Conservation (phyloP, 2,888 invertebrate genomes). For the Hypercompe scribonia region DNA sequence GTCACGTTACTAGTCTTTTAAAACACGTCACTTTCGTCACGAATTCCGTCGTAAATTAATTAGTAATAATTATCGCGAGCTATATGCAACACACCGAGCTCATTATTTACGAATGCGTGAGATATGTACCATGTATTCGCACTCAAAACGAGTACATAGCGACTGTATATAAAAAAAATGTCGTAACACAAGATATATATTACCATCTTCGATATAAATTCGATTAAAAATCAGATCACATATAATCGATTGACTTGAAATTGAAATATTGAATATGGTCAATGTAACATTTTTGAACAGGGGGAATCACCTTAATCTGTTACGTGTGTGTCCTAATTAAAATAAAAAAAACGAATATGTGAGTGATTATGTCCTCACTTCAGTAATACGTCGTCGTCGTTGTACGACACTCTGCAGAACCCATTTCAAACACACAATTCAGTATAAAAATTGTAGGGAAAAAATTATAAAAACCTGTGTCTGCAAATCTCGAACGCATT, state of each 20-base stretch:
- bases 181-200: too few relatives aligned
- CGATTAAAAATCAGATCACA: background rate
- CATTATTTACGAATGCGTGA: conserved; percentile 6
- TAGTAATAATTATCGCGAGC: conserved; percentile 36
- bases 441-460: background rate
- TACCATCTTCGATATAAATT: too few relatives aligned
- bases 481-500: conserved; percentile 35
- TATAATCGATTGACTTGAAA: background rate
- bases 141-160: background rate
- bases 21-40: conserved; percentile 53
- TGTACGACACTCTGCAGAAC: background rate
- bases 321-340: too few relatives aligned
- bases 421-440: background rate
- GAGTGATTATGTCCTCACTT: background rate
- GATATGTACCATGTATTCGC: background rate
- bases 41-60: conserved; percentile 55
- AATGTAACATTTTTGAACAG: background rate
- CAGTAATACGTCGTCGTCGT: too few relatives aligned
- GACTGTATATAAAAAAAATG: background rate
- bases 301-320: conserved; percentile 8
- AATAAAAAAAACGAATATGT: too few relatives aligned
- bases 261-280: too few relatives aligned
- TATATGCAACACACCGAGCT: conserved; percentile 21
- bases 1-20: conserved; percentile 66
- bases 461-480: conserved; percentile 12